Evolutionary conservation across 2,113 vertebrate genomes (phyloP), one percentile per base, ranked within the genome.

Genomic region (Centropus unirufus): DNA sequence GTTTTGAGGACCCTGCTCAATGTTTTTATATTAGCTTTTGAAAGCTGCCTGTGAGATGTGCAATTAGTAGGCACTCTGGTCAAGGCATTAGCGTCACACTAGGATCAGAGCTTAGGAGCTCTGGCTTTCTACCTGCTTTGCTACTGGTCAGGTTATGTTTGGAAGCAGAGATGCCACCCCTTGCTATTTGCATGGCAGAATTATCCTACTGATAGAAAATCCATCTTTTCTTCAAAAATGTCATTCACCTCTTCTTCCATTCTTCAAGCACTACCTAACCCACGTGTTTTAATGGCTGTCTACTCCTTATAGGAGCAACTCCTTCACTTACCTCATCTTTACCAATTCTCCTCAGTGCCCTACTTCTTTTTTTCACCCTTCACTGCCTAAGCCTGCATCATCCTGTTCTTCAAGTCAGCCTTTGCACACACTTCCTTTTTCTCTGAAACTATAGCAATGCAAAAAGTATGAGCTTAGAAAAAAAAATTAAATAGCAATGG

Each of bases 301-400:
- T 68, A 44, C 27, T 61, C 36, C 32, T 76, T 11, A 1, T 26
- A 67, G 80, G 76, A 89, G 73, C 61, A 93, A 62, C 40, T 88
- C 72, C 82, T 87, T 81, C 62, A 72, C 49, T 24, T 30, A 92
- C 52, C 86, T 95, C 46, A 49, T 85, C 75, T 79, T 85, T 57
- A 87, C 34, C 42, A 77, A 34, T 47, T 94, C 78, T 95, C 77
- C 73, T 88, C 73, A 93, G 76, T 49, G 40, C 54, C 83, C 83
- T 86, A 81, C 92, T 96, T 96, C 95, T 97, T 83, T 94, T 97
- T 97, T 95, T 92, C 83, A 90, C 79, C 61, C 83, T 93, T 92
- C 88, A 27, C 83, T 90, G 87, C 57, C 80, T 49, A 20, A 92
- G 61, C 92, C 86, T 84, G 54, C 62, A 87, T 83, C 69, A 57